phyloP scores from a whole-genome alignment of 2,888 invertebrate species.

The Ectemnius cavifrons region DNA sequence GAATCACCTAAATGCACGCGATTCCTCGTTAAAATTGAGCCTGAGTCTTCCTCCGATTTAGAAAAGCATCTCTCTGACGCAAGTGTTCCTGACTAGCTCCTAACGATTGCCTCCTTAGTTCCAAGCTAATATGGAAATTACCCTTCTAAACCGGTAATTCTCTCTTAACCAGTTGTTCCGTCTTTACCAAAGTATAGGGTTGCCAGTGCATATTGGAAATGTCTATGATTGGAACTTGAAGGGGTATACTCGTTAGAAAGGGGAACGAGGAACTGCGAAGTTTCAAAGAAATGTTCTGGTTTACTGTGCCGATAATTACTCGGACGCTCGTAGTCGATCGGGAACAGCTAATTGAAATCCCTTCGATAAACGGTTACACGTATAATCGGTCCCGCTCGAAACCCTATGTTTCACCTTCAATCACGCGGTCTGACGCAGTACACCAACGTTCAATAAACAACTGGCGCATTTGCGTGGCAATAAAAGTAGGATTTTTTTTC shows the following conservation, averaged over 20 bases:
- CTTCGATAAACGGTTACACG: constrained; percentile 37
- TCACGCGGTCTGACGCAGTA: background rate
- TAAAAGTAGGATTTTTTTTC: background rate
- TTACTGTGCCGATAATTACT: constrained; percentile 44
- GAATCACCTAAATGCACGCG: constrained; percentile 45
- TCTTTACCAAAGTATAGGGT: too few species aligned
- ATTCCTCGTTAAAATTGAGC: constrained; percentile 21
- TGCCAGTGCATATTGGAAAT: too few species aligned
- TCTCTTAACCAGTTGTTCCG: too few species aligned
- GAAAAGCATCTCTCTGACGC: background rate
- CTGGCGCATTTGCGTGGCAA: too few species aligned
- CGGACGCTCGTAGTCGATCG: constrained; percentile 14
- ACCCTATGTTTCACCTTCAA: constrained; percentile 26
- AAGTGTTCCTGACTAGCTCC: background rate
- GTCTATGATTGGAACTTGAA: too few species aligned
- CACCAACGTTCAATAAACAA: too few species aligned
- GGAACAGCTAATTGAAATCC: constrained; percentile 49
- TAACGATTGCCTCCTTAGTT: too few species aligned
- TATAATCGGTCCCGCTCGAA: constrained; percentile 31
- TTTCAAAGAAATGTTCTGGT: constrained; percentile 25
- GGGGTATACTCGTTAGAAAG: background rate
- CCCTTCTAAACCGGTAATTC: too few species aligned
- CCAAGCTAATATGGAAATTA: too few species aligned
- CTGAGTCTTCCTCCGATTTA: constrained; percentile 12
- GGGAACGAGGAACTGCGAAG: constrained; percentile 11